Conservation (phyloP, 2,797 vertebrate species). For the Protonibea diacanthus region DNA sequence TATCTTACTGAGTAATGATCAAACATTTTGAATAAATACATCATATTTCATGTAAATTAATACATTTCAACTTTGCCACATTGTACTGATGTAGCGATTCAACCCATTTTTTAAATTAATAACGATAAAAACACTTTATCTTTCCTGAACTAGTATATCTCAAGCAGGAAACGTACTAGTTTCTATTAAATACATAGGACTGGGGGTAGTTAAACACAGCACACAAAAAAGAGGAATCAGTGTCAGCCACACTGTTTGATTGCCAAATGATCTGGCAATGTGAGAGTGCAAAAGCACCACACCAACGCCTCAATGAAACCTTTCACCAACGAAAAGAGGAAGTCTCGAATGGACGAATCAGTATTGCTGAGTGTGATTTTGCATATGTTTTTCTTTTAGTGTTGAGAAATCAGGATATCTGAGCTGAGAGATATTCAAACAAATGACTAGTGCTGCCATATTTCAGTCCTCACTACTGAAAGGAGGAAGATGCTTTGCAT, state of each 20-base stretch:
- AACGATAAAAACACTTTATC: neutral
- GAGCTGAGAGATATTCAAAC: slow-evolving; percentile 16
- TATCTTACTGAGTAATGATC: neutral
- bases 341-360: slow-evolving; percentile 40
- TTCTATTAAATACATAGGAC: neutral
- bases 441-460: neutral
- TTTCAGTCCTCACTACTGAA: neutral
- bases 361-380: slow-evolving; percentile 12
- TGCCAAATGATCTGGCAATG: slow-evolving; percentile 48
- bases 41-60: neutral
- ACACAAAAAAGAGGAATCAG: neutral
- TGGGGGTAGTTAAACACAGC: neutral
- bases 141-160: neutral
- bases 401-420: slow-evolving; percentile 36
- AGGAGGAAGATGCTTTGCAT: slow-evolving; percentile 17
- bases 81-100: neutral
- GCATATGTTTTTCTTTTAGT: slow-evolving; percentile 18
- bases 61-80: neutral
- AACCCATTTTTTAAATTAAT: neutral
- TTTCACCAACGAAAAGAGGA: slow-evolving; percentile 20
- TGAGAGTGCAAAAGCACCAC: slow-evolving; percentile 28
- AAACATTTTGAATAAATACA: neutral
- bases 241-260: slow-evolving; percentile 14
- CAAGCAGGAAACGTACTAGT: neutral
- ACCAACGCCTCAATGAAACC: slow-evolving; percentile 4